Evolutionary conservation across 30 jellyfish, hydroid and myxozoan genomes (phyloP).

Genomic region (Hydractinia symbiolongicarpus): DNA sequence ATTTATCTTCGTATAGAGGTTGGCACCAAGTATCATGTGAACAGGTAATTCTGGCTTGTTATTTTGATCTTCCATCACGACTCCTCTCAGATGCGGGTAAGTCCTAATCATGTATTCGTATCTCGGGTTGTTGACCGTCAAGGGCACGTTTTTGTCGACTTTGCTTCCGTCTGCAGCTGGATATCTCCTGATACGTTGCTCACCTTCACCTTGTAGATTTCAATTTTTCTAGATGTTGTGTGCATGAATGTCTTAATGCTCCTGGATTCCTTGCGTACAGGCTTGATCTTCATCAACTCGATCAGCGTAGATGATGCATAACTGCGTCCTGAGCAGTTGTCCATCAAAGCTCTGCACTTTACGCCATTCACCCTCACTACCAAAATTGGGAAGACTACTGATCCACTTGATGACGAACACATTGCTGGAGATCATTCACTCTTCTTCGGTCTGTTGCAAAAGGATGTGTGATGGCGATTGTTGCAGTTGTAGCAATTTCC

Average conservation of each 20-base stretch:
- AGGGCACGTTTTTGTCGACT: too few relatives aligned
- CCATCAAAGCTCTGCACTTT: slow-evolving; percentile 50
- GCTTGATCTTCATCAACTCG: slow-evolving; percentile 22
- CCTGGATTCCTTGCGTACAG: slow-evolving; percentile 39
- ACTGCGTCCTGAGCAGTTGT: slow-evolving; percentile 64
- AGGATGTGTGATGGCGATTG: slow-evolving; percentile 39
- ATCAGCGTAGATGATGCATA: slow-evolving; percentile 48
- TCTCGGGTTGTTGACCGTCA: too few relatives aligned
- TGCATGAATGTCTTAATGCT: slow-evolving; percentile 36
- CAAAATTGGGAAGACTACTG: slow-evolving; percentile 32
- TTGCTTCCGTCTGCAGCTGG: not conserved
- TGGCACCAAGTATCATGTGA: slow-evolving; percentile 44
- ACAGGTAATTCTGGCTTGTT: slow-evolving; percentile 41
- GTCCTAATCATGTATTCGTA: too few relatives aligned
- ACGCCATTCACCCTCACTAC: slow-evolving; percentile 41
- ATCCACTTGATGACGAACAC: slow-evolving; percentile 37
- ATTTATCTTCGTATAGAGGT: slow-evolving; percentile 35
- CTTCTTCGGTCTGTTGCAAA: slow-evolving; percentile 38
- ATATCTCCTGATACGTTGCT: too few relatives aligned
- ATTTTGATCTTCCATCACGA: slow-evolving; percentile 5
- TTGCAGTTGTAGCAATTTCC: too few relatives aligned
- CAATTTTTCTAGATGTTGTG: not conserved
- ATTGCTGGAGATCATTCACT: slow-evolving; percentile 17
- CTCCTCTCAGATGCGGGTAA: slow-evolving; percentile 13
- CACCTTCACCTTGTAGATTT: too few relatives aligned